Percentiles rank a stretch among this genome's conserved stretches.
phyloP scores from a whole-genome alignment of 2,797 vertebrate species.

The Pogonophryne albipinna region DNA sequence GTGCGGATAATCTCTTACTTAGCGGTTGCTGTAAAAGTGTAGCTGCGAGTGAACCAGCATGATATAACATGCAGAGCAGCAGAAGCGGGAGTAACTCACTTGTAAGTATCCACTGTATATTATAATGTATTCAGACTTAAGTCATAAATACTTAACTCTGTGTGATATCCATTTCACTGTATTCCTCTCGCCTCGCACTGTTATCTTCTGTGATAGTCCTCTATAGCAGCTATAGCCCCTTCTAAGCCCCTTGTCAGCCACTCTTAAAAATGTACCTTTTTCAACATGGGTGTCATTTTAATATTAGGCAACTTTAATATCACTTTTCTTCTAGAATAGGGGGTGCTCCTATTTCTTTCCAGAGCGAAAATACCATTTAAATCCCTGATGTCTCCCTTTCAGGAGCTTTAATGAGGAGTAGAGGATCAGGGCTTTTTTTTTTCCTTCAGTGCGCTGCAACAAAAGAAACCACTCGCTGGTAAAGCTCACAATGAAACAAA shows the following conservation, averaged over 20 bases:
- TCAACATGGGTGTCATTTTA: constrained; percentile 32
- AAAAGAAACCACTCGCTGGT: constrained; percentile 68
- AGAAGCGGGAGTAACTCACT: constrained; percentile 36
- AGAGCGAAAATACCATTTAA: constrained; percentile 39
- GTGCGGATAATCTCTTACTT: constrained; percentile 40
- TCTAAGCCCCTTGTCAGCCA: background rate
- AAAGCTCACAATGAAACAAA: constrained; percentile 76
- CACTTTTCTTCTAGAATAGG: constrained; percentile 21
- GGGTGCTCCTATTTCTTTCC: constrained; percentile 22
- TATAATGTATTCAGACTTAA: constrained; percentile 62
- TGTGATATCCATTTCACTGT: constrained; percentile 47
- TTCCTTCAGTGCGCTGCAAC: constrained; percentile 34
- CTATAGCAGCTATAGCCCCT: background rate
- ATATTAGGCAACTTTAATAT: constrained; percentile 25
- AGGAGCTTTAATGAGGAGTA: constrained; percentile 50
- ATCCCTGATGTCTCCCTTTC: constrained; percentile 52
- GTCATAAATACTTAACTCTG: constrained; percentile 55
- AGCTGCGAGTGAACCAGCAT: constrained; percentile 24
- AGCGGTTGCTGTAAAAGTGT: constrained; percentile 25
- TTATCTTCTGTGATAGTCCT: constrained; percentile 12
- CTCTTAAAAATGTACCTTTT: constrained; percentile 17
- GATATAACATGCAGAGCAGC: constrained; percentile 46
- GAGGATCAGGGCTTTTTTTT: constrained; percentile 43
- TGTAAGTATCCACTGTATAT: constrained; percentile 45
- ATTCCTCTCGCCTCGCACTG: constrained; percentile 10